phyloP scores from a whole-genome alignment of 2,797 vertebrate species.

The Premnoplex brunnescens region DNA sequence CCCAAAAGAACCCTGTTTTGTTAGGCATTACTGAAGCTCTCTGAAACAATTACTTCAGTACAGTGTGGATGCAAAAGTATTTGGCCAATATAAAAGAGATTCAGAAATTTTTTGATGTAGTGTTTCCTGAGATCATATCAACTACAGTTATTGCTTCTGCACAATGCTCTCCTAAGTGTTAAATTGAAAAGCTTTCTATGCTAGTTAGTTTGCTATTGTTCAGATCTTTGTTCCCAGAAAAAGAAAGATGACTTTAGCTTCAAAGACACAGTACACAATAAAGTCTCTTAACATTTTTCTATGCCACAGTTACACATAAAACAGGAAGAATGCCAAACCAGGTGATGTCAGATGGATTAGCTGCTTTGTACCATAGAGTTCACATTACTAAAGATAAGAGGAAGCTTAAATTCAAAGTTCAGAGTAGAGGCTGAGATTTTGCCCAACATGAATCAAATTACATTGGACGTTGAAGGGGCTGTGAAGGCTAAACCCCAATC shows the following conservation, averaged over 20 bases:
- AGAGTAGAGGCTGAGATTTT: neutral
- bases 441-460: neutral
- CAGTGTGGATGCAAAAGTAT: neutral
- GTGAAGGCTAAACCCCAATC: neutral
- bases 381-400: slow-evolving; percentile 27
- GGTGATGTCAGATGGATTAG: slow-evolving; percentile 60
- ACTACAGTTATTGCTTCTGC: neutral
- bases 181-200: neutral
- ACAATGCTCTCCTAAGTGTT: neutral
- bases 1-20: neutral
- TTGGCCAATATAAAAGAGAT: neutral
- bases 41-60: neutral
- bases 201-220: neutral
- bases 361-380: slow-evolving; percentile 14
- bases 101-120: neutral
- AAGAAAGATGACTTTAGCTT: slow-evolving; percentile 23
- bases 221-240: neutral
- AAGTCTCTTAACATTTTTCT: neutral
- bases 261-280: slow-evolving; percentile 1
- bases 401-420: slow-evolving; percentile 4
- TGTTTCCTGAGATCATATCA: neutral
- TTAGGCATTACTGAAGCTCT: neutral
- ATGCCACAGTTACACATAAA: neutral
- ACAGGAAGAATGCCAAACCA: slow-evolving; percentile 39
- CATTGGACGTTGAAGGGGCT: neutral